Conservation (phyloP, 2,797 vertebrate species). For the Margarornis squamiger region DNA sequence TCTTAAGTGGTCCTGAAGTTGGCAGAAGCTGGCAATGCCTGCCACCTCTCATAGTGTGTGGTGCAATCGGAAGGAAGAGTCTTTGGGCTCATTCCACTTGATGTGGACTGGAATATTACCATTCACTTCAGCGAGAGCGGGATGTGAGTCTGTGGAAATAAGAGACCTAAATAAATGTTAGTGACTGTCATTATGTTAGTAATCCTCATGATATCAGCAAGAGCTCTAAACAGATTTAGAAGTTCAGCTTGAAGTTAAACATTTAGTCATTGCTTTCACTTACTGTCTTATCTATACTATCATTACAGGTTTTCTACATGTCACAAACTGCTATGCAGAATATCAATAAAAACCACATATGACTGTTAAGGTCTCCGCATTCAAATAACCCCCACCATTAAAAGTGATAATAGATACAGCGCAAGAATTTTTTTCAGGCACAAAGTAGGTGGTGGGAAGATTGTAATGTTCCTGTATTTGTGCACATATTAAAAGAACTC, state of each 20-base stretch:
- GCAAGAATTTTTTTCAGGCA: not conserved
- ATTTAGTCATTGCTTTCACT: slow-evolving; percentile 56
- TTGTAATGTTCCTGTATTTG: slow-evolving; percentile 35
- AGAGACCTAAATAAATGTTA: not conserved
- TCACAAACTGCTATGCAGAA: slow-evolving; percentile 8
- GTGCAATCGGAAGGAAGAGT: not conserved
- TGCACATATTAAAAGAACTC: slow-evolving; percentile 19
- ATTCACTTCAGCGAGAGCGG: not conserved
- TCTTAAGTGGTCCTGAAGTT: not conserved
- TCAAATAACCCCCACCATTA: slow-evolving; percentile 18
- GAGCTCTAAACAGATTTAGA: slow-evolving; percentile 55
- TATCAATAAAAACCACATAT: slow-evolving; percentile 28
- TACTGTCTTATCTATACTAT: slow-evolving; percentile 41
- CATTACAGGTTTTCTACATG: slow-evolving; percentile 32
- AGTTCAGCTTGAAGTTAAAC: slow-evolving; percentile 39
- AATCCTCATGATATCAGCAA: slow-evolving; percentile 46
- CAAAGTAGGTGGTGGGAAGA: slow-evolving; percentile 16
- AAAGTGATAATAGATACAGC: slow-evolving; percentile 4
- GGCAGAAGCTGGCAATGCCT: not conserved
- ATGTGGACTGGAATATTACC: not conserved
- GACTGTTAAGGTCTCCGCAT: slow-evolving; percentile 30
- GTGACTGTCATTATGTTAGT: slow-evolving; percentile 12
- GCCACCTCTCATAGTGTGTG: not conserved
- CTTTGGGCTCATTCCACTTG: not conserved
- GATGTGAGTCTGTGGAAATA: not conserved